Conservation (phyloP, 2,888 invertebrate species). For the Aphelenchoides bicaudatus region DNA sequence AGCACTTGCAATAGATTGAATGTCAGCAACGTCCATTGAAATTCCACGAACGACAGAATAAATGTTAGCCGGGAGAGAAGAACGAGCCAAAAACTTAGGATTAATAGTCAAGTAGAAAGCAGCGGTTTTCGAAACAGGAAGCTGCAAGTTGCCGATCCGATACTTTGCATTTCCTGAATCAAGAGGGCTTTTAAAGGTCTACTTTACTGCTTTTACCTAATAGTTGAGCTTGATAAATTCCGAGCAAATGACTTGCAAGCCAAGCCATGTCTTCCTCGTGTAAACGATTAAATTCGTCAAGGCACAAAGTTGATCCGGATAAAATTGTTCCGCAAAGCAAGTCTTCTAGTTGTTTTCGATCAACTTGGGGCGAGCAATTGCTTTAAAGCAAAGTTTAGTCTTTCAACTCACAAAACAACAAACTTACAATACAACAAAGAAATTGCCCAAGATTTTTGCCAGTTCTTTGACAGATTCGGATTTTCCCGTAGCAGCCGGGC, state of each 20-base stretch:
- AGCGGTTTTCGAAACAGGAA: conserved; percentile 24
- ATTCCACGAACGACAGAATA: conserved; percentile 27
- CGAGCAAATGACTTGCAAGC: conserved; percentile 34
- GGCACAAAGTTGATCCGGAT: conserved; percentile 32
- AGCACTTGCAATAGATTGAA: conserved; percentile 28
- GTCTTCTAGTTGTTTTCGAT: conserved; percentile 28
- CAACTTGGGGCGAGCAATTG: conserved; percentile 29
- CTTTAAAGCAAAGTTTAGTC: too few species aligned
- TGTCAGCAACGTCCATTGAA: conserved; percentile 27
- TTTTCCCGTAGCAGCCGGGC: conserved; percentile 35
- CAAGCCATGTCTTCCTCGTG: conserved; percentile 27
- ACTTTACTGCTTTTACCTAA: conserved; percentile 13
- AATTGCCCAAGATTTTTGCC: conserved; percentile 24
- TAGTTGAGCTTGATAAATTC: conserved; percentile 33
- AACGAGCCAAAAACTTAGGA: conserved; percentile 31
- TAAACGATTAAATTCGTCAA: conserved; percentile 36
- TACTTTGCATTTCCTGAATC: conserved; percentile 18
- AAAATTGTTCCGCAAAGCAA: conserved; percentile 32
- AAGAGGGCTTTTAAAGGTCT: not conserved
- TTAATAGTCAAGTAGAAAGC: conserved; percentile 36
- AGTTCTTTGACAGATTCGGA: conserved; percentile 35
- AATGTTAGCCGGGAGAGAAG: conserved; percentile 30
- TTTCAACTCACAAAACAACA: too few species aligned
- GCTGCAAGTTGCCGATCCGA: conserved; percentile 23
- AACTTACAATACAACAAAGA: too few species aligned